Conservation (phyloP, 2,888 invertebrate species). For the Chydorus sphaericus region DNA sequence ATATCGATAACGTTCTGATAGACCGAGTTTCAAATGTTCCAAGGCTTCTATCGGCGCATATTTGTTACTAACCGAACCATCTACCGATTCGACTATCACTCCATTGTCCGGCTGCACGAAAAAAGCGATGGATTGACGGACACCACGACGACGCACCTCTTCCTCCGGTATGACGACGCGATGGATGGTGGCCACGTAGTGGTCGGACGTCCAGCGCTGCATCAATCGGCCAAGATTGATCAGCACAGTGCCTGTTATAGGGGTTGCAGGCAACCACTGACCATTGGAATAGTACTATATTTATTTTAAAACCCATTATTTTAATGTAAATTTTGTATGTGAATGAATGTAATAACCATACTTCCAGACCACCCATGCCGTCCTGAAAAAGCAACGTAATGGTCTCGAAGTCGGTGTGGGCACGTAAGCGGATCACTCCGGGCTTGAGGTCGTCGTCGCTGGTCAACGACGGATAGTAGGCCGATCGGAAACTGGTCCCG, state of each 20-base stretch:
- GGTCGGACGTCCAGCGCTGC: constrained; percentile 54
- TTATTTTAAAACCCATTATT: background rate
- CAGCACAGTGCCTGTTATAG: constrained; percentile 57
- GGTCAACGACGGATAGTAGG: constrained; percentile 50
- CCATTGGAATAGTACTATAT: constrained; percentile 25
- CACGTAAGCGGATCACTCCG: constrained; percentile 47
- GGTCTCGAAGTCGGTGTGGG: constrained; percentile 56
- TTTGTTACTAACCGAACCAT: constrained; percentile 15
- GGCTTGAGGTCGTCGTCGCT: constrained; percentile 25
- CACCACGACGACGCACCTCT: constrained; percentile 41
- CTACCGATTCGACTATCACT: constrained; percentile 36
- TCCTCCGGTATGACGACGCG: constrained; percentile 56
- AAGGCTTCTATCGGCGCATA: background rate
- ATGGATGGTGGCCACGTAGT: constrained; percentile 54
- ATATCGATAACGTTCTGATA: too few relatives aligned
- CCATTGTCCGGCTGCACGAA: constrained; percentile 57
- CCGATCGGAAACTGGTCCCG: constrained; percentile 46
- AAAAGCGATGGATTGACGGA: constrained; percentile 59
- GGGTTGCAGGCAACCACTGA: constrained; percentile 56
- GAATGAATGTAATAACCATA: constrained; percentile 23
- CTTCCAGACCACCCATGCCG: constrained; percentile 58
- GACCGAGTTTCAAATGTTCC: constrained; percentile 1
- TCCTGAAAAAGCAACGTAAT: constrained; percentile 57
- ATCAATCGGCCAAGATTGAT: constrained; percentile 60
- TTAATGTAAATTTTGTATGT: background rate